Percentiles rank a stretch among this genome's conserved stretches.
phyloP scores from a whole-genome alignment of 64 coral and sea anemone species.

The Pocillopora damicornis region DNA sequence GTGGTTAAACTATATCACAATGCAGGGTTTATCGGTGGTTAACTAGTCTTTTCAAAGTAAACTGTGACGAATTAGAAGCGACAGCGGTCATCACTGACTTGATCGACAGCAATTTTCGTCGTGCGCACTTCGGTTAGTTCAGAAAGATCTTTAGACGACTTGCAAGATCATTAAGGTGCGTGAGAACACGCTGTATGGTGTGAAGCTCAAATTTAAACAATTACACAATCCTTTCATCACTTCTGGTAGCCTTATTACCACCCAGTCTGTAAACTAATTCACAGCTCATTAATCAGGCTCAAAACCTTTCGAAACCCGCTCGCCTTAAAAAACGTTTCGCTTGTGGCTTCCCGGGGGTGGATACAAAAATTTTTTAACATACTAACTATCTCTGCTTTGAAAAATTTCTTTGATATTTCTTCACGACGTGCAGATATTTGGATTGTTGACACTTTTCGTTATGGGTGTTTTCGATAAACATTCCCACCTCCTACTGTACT shows the following conservation, averaged over 20 bases:
- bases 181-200: neutral
- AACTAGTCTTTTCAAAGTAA: neutral
- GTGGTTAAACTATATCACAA: neutral
- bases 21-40: neutral
- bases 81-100: neutral
- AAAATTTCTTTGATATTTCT: slow-evolving; percentile 13
- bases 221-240: slow-evolving; percentile 34
- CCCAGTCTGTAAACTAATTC: slow-evolving; percentile 31
- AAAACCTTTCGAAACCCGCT: slow-evolving; percentile 31
- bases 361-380: neutral
- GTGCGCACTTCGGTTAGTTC: neutral
- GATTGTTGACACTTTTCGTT: slow-evolving; percentile 33
- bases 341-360: neutral
- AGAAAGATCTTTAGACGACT: no score
- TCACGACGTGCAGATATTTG: slow-evolving; percentile 19
- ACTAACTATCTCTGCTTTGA: neutral
- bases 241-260: slow-evolving; percentile 26
- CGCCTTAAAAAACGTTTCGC: neutral
- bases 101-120: neutral
- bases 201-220: slow-evolving; percentile 31
- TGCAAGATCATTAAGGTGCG: neutral
- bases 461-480: slow-evolving; percentile 42
- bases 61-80: neutral
- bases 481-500: slow-evolving; percentile 10
- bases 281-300: slow-evolving; percentile 42